These are phyloP conservation scores for Erebia epiphron DNA, from an alignment of 2,888 invertebrate species.

Conservation along the genomic window DNA sequence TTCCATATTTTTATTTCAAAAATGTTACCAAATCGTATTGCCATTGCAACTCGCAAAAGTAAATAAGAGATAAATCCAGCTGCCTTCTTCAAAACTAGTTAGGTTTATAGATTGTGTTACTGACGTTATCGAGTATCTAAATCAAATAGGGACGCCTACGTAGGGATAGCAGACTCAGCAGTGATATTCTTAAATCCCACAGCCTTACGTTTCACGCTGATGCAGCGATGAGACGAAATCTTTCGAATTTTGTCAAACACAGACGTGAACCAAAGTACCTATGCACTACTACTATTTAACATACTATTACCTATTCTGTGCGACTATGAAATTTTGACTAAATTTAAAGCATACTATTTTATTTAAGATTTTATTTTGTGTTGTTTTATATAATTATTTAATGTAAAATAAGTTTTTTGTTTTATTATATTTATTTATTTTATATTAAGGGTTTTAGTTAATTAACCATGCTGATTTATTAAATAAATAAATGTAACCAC, in stretches of 20 bases:
- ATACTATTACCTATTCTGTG: too few relatives aligned
- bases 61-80: not conserved
- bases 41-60: not conserved
- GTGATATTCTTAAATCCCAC: not conserved
- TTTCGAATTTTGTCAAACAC: not conserved
- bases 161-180: not conserved
- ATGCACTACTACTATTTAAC: too few relatives aligned
- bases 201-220: not conserved
- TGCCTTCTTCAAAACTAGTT: constrained; percentile 5
- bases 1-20: not conserved
- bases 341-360: too few relatives aligned
- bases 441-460: too few relatives aligned
- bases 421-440: too few relatives aligned
- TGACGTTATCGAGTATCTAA: constrained; percentile 21
- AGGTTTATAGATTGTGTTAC: constrained; percentile 8
- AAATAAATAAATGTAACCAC: too few relatives aligned
- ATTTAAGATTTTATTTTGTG: too few relatives aligned
- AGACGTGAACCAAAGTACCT: not conserved
- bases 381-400: too few relatives aligned
- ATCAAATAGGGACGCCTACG: constrained; percentile 25
- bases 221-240: not conserved
- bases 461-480: too few relatives aligned
- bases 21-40: not conserved
- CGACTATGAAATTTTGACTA: not conserved
- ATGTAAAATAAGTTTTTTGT: too few relatives aligned